Evolutionary conservation across 2,888 invertebrate genomes (phyloP), one percentile per base, ranked within the genome.

Genomic region (Zhuqinia jingwanae): DNA sequence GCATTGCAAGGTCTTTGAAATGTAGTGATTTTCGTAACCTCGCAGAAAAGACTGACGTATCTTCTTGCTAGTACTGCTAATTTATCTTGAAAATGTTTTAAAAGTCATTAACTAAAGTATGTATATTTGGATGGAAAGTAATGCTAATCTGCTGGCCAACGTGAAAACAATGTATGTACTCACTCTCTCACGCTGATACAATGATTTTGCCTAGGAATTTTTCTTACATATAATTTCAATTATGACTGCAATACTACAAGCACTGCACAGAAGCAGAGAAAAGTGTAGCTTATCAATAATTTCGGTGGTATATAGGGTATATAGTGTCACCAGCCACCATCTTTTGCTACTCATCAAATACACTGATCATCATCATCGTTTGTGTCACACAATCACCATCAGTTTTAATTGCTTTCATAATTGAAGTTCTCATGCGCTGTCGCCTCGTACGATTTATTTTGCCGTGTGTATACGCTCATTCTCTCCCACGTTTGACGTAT

Each of bases 371-470:
- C 60, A 50, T 17, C 17, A 47, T 30, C 45, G 2, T 3, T 58
- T 58, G 25, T 60, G 15, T 60, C 27, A 63, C 27, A 63, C 63
- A 45, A 15, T 78, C 22, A 63, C 47, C 77, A 58, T n/a, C 30
- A 70, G 30, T 70, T 70, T 10, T 27, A 30, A 36, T 77, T 87
- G 81, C 87, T 77, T 87, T 87, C 80, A 77, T 85, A 85, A 85
- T 85, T 85, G 85, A 85, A 36, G 60, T 73, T 36, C 42, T 89
- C 89, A 90, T 90, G 90, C 90, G 90, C 88, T 90, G 90, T 90
- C 90, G 89, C 89, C 90, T 90, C 90, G 89, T 89, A 85, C 88
- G 84, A 22, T 75, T 85, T 80, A 27, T 47, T 75, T 30, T 53
- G 20, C 10, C 13, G 1, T 53, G 17, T n/a, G 15, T 30, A 27